Conservation (phyloP, 2,113 vertebrate species). For the Isurus oxyrinchus region DNA sequence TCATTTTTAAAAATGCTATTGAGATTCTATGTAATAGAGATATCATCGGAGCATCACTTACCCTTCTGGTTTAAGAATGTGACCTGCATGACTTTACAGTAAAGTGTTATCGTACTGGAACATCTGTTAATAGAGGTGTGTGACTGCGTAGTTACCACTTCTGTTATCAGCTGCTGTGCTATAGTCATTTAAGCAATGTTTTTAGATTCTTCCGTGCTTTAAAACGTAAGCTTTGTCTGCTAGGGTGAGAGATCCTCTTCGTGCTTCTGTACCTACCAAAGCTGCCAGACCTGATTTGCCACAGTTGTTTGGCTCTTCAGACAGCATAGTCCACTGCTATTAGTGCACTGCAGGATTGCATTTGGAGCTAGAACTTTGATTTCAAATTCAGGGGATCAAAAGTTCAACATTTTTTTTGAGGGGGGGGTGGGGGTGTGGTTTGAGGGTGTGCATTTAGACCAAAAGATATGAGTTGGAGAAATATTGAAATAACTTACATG, state of each 20-base stretch:
- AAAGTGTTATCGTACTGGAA: neutral
- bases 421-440: neutral
- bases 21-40: neutral
- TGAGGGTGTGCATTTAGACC: neutral
- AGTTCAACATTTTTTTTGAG: neutral
- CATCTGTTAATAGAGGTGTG: neutral
- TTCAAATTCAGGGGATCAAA: neutral
- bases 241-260: neutral
- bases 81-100: neutral
- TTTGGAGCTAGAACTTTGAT: neutral
- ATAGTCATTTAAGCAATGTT: neutral
- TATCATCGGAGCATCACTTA: neutral
- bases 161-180: neutral
- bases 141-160: neutral
- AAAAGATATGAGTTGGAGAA: neutral
- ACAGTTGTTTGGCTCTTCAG: neutral
- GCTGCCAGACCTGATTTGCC: slow-evolving; percentile 5
- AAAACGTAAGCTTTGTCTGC: slow-evolving; percentile 1
- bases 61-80: neutral
- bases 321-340: neutral
- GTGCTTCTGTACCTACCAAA: slow-evolving; percentile 19
- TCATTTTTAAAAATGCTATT: neutral
- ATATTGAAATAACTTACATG: neutral
- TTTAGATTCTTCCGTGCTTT: slow-evolving; percentile 20
- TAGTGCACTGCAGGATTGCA: neutral